phyloP scores from a whole-genome alignment of 2,113 vertebrate species.

The Ellobius talpinus region DNA sequence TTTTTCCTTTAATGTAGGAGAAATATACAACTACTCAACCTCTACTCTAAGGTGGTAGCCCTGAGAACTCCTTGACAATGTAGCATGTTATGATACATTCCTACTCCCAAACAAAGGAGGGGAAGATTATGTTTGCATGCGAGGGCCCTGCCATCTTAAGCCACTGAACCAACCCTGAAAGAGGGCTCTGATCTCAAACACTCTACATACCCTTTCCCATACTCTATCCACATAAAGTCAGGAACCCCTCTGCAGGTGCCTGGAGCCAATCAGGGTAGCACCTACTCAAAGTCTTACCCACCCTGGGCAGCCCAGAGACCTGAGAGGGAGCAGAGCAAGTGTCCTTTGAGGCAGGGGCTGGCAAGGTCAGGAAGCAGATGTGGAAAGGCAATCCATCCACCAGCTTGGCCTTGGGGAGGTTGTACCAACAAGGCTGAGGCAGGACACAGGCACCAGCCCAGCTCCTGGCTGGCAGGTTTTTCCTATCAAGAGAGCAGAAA shows the following conservation, averaged over 20 bases:
- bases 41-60: too few species aligned
- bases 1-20: too few species aligned
- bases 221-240: neutral
- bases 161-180: neutral
- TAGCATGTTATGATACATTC: too few species aligned
- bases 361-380: neutral
- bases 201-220: neutral
- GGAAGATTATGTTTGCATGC: neutral
- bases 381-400: neutral
- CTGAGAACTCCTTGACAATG: too few species aligned
- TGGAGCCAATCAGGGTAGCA: neutral
- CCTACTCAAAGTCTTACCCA: neutral
- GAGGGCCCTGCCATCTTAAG: neutral
- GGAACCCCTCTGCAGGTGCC: neutral
- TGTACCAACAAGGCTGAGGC: neutral
- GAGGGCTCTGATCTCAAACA: neutral
- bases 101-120: too few species aligned
- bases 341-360: neutral
- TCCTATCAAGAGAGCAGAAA: neutral
- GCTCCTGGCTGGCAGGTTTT: neutral
- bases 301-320: neutral
- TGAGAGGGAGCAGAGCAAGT: neutral
- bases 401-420: neutral
- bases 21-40: too few species aligned
- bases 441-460: neutral